Evolutionary conservation across 1,140 invertebrate species (phyloP), one percentile per base, ranked within the genome.

Genomic region (Caerostris darwini): DNA sequence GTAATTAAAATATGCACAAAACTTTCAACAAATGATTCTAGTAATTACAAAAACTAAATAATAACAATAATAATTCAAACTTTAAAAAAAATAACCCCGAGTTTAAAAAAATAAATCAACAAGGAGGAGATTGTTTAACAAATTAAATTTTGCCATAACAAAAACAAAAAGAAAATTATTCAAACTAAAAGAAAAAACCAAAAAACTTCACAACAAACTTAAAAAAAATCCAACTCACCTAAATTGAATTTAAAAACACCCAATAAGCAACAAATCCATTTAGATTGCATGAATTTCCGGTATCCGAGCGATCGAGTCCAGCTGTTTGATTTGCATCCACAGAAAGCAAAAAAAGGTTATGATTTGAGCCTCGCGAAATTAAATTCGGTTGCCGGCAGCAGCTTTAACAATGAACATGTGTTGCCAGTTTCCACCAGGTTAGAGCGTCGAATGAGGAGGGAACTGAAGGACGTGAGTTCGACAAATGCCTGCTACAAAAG

Each of bases 401-500:
- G 71, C 34, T 77, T 77, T 10, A 77, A 77, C 50, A 50, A 77
- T 10, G 71, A 77, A 34, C 71, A 77, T 77, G 71, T 77, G 71
- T 77, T 53, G 71, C 8, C 61, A 77, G 34, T 50, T 77, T 17
- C 61, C 61, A 67, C 71, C 71, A 77, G 71, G 71, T 77, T 77
- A 77, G 71, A 77, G 71, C 12, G 50, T 12, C 34, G 71, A 77
- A 7, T 77, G 71, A 12, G 12, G 71, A 53, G 53, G 71, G 7
- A 34, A 77, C 71, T 50, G 34, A 77, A 50, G 71, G 10, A 77
- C 71, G 71, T 77, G 71, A 77, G 8, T 50, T 12, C 34, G 17
- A 77, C 71, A 77, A 34, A 77, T 77, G 71, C 71, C 34, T 77
- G 71, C 34, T 77, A 77, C 71, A 53, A 77, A 77, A 77, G 71